Base-by-base conservation (phyloP, 2,797 vertebrate genomes). In the Euthynnus affinis region DNA sequence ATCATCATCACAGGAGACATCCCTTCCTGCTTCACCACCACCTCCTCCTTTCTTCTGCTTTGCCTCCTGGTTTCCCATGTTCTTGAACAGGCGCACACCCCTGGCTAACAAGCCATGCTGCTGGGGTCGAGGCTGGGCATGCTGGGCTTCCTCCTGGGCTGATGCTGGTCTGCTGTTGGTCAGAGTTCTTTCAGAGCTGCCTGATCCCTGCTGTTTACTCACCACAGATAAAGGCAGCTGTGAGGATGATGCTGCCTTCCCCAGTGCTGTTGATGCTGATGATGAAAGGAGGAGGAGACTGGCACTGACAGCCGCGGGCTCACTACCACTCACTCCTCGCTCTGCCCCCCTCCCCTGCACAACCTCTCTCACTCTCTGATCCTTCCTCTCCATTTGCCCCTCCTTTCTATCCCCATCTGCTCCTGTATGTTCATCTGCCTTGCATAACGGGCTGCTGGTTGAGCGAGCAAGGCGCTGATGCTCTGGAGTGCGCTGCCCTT, bases 31-130 rank as follows among this genome's bases (percentile, higher is more conserved):
- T 37, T 92, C 95, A 25, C 87, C 92, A 71, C 94, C 94, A 34
- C 93, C 95, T 59, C 89, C 95, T 82, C 95, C 93, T 92, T 95
- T 96, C 93, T 93, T 98, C 57, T 96, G 97, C 92, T 97, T 99
- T 10, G 95, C 95, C 76, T 99, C 98, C 91, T 98, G 97, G 91
- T 98, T 98, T 53, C 98, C 98, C 98, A 99, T 99, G 92, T 91
- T 96, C 90, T 87, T 95, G 63, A 73, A 83, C 81, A 93, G 92
- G 27, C 86, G 94, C 63, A 82, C 92, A 32, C 95, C 92, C 71
- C 89, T 93, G 3, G 91, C 90, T 86, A 95, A 95, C 91, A 97
- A 91, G 95, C 95, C 96, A 96, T 97, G 82, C 68, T 94, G 90
- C 79, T 93, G 94, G 88, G 92, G 90, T 87, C 91, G 92, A 82